phyloP scores from a whole-genome alignment of 1,140 invertebrate species.

The Bombus waltoni region DNA sequence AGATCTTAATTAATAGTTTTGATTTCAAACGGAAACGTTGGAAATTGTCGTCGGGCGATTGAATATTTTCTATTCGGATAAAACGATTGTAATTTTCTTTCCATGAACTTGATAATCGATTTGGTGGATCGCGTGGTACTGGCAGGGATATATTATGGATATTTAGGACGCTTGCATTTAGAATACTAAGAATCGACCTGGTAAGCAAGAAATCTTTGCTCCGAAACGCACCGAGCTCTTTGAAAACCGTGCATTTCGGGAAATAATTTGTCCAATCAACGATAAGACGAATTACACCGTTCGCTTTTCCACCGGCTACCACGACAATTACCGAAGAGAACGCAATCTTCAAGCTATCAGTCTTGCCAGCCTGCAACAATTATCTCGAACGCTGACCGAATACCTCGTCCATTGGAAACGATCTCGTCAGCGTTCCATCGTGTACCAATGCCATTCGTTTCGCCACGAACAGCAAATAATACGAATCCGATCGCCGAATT shows the following conservation, averaged over 20 bases:
- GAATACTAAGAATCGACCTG: background rate
- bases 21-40: background rate
- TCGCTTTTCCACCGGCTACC: background rate
- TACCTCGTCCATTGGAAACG: background rate
- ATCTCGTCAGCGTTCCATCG: background rate
- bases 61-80: no score
- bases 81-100: no score
- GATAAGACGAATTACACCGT: background rate
- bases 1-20: background rate
- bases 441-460: background rate
- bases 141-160: no score
- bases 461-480: constrained; percentile 37
- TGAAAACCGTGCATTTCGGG: background rate
- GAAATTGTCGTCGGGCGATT: background rate
- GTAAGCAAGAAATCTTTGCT: background rate
- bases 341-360: background rate
- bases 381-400: background rate
- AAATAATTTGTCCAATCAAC: constrained; percentile 32
- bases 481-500: constrained; percentile 26
- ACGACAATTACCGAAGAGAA: constrained; percentile 16
- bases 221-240: background rate
- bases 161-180: no score
- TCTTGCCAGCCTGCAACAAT: constrained; percentile 9
- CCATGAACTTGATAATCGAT: no score
- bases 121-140: no score